phyloP scores from a whole-genome alignment of 2,888 invertebrate species.

The Luffia ferchaultella region DNA sequence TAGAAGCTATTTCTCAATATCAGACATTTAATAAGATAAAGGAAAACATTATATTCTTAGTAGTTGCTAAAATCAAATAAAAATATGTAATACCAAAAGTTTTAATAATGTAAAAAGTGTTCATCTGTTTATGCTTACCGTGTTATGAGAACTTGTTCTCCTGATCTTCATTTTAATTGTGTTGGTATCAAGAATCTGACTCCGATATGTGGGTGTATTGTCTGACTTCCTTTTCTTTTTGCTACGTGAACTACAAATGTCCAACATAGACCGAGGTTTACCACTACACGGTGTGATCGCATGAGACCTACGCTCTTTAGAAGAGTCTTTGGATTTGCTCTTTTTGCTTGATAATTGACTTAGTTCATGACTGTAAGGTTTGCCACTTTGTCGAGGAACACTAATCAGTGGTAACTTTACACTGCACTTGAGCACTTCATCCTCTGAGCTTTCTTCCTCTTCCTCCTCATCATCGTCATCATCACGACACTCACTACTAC shows the following conservation, averaged over 20 bases:
- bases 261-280: slow-evolving; percentile 59
- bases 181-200: slow-evolving; percentile 72
- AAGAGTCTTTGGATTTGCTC: slow-evolving; percentile 41
- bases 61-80: no score
- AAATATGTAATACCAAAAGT: no score
- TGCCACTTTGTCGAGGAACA: slow-evolving; percentile 51
- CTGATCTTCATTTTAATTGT: slow-evolving; percentile 75
- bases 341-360: slow-evolving; percentile 64
- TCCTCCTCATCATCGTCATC: slow-evolving; percentile 33
- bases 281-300: slow-evolving; percentile 53
- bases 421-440: slow-evolving; percentile 54
- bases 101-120: no score
- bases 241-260: slow-evolving; percentile 52
- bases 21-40: no score
- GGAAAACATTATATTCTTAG: no score
- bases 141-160: slow-evolving; percentile 62
- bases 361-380: slow-evolving; percentile 65
- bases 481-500: slow-evolving; percentile 55
- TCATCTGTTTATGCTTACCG: slow-evolving; percentile 42
- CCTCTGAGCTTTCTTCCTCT: slow-evolving; percentile 49
- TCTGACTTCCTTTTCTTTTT: slow-evolving; percentile 54
- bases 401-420: slow-evolving; percentile 55
- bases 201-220: slow-evolving; percentile 58
- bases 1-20: no score
- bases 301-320: slow-evolving; percentile 44